Evolutionary conservation across 2,113 vertebrate genomes (phyloP), one percentile per base, ranked within the genome.

Genomic region (Pedionomus torquatus): DNA sequence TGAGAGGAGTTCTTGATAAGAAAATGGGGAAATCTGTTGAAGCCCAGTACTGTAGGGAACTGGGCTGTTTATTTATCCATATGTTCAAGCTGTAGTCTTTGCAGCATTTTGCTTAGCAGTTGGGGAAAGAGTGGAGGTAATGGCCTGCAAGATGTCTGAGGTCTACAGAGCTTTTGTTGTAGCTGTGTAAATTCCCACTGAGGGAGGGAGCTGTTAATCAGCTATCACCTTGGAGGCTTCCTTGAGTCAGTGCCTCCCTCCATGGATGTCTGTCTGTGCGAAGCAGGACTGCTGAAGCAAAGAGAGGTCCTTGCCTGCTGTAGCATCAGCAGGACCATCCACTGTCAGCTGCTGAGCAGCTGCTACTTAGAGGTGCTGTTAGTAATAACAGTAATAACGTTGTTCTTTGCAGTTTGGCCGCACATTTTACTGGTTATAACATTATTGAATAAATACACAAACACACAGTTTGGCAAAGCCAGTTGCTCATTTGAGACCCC

Each of bases 181-280:
- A 72, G 48, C 52, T 48, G 26, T 64, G 58, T 72, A 39, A 91
- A 85, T 35, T 63, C 71, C 48, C 52, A 48, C 39, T 0, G 0
- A 75, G 65, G 72, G 51, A 70, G 83, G 26, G n/a, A 82, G 43
- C 77, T 49, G 48, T 66, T 37, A 71, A 75, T 63, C 57, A 54
- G 8, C 49, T 46, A 14, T 24, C 66, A 71, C 28, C 43, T 76
- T 2, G 5, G 14, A 43, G 76, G 66, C 48, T 76, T 92, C 57
- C 57, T 37, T 8, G 28, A 49, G 61, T 26, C 39, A 66, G n/a
- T 13, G 28, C 21, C 69, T 70, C 39, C 17, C 25, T 82, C 46
- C 82, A 41, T 23, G 0, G 0, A 4, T 43, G 26, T 30, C 54
- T 70, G 44, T 16, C 65, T 63, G 14, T 3, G 37, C 0, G 13